A percentile compares a stretch with the other conserved stretches of the same genome.
These are phyloP conservation scores for Ophthalmotilapia sp. DNA, from an alignment of 2,113 vertebrate genomes.

Conservation along the genomic window DNA sequence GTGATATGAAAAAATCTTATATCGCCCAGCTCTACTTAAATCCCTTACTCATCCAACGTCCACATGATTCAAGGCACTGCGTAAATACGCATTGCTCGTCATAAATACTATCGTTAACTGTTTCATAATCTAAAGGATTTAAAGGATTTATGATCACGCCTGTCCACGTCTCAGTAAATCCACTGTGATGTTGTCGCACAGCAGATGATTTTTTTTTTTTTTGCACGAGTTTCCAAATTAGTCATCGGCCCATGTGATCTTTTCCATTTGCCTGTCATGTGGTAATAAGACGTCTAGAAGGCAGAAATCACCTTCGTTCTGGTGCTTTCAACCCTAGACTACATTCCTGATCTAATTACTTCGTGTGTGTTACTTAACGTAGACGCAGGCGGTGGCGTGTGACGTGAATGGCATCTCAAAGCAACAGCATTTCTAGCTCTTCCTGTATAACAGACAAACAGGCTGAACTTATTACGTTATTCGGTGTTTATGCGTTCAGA, in stretches of 20 bases:
- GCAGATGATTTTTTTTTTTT: not conserved
- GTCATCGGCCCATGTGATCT: not conserved
- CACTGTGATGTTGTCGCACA: not conserved
- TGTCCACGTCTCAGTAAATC: not conserved
- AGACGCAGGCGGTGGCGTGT: not conserved
- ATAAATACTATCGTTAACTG: not conserved
- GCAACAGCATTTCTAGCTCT: fast-evolving
- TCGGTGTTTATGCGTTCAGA: fast-evolving
- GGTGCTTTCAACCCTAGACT: not conserved
- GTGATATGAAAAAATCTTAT: too few relatives aligned
- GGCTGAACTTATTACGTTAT: not conserved
- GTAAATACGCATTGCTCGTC: not conserved
- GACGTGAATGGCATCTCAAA: not conserved
- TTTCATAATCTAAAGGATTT: not conserved
- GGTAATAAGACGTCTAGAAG: not conserved
- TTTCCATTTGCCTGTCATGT: not conserved
- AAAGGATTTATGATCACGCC: not conserved
- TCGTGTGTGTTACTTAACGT: not conserved
- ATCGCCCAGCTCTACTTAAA: not conserved
- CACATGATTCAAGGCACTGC: too few relatives aligned
- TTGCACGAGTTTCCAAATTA: not conserved
- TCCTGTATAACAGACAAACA: not conserved
- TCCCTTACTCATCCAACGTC: not conserved
- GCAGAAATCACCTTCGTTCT: not conserved
- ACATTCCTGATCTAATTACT: conserved; percentile 8